Percentiles rank a stretch among this genome's conserved stretches.
phyloP scores from a whole-genome alignment of 92 coral and sea anemone genomes.

The Epizoanthus scotinus region DNA sequence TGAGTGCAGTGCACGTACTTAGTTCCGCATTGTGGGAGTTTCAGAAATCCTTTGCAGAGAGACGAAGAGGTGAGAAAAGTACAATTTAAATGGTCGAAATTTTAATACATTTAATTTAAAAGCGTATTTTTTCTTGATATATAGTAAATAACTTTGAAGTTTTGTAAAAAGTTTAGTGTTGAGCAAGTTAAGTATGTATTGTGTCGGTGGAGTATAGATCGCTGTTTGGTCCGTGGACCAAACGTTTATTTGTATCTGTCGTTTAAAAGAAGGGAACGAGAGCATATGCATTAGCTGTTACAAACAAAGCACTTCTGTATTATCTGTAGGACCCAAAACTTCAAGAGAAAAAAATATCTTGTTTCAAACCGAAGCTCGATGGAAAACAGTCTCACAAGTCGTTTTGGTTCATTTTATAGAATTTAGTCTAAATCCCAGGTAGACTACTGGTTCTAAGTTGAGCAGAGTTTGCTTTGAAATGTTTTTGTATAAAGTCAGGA shows the following conservation, averaged over 20 bases:
- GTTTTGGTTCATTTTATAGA: too few species aligned
- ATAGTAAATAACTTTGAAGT: constrained; percentile 35
- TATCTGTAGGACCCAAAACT: neutral
- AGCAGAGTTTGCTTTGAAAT: too few species aligned
- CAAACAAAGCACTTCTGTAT: neutral
- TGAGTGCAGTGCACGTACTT: constrained; percentile 31
- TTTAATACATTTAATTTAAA: constrained; percentile 44
- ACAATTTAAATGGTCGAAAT: constrained; percentile 25
- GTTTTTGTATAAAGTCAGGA: too few species aligned
- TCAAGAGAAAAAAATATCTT: neutral
- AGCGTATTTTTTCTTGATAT: constrained; percentile 39
- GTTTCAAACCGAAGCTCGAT: neutral
- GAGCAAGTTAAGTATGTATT: constrained; percentile 13
- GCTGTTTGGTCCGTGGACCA: neutral
- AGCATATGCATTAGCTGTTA: neutral
- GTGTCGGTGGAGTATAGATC: neutral
- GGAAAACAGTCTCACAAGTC: too few species aligned
- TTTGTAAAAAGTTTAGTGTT: constrained; percentile 28
- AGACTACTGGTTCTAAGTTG: too few species aligned
- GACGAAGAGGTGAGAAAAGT: neutral
- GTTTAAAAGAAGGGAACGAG: neutral
- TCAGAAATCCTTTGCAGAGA: constrained; percentile 20
- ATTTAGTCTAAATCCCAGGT: too few species aligned
- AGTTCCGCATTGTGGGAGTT: constrained; percentile 25
- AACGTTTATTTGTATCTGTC: neutral